phyloP scores from a whole-genome alignment of 64 coral and sea anemone species.

The Montipora efflorescens region DNA sequence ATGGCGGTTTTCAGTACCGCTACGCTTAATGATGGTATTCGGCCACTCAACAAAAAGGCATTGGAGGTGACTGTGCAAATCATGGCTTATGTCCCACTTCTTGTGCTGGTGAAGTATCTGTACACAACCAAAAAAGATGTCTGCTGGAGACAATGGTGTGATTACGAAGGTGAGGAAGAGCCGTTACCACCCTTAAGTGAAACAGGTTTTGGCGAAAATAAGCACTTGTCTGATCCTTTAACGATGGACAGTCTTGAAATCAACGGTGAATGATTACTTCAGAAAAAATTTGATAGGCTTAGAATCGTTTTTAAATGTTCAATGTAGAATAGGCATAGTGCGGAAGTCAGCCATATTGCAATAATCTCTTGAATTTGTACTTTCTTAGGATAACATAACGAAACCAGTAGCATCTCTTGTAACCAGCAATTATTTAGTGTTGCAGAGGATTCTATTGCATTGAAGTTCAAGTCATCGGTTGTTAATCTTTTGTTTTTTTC shows the following conservation, averaged over 20 bases:
- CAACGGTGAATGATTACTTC: no score
- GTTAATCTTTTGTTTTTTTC: no score
- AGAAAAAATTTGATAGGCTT: background rate
- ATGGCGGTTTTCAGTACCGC: constrained; percentile 72
- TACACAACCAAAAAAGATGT: background rate
- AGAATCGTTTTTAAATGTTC: background rate
- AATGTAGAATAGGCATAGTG: no score
- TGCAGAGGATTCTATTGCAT: no score
- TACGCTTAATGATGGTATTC: background rate
- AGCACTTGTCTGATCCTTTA: background rate
- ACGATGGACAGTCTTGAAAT: background rate
- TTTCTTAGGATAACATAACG: no score
- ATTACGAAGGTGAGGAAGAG: background rate
- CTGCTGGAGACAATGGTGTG: background rate
- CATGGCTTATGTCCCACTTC: constrained; percentile 18
- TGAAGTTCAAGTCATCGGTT: no score
- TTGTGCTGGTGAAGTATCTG: background rate
- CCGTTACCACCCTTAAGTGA: no score
- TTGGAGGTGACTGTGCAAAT: background rate
- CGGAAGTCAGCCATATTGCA: no score
- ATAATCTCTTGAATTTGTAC: no score
- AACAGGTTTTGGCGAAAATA: no score
- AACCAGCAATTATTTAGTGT: no score
- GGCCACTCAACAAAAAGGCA: background rate
- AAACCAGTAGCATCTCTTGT: no score